Evolutionary conservation across 2,888 invertebrate genomes (phyloP), one percentile per base, ranked within the genome.

Genomic region (Dryococelus australis): DNA sequence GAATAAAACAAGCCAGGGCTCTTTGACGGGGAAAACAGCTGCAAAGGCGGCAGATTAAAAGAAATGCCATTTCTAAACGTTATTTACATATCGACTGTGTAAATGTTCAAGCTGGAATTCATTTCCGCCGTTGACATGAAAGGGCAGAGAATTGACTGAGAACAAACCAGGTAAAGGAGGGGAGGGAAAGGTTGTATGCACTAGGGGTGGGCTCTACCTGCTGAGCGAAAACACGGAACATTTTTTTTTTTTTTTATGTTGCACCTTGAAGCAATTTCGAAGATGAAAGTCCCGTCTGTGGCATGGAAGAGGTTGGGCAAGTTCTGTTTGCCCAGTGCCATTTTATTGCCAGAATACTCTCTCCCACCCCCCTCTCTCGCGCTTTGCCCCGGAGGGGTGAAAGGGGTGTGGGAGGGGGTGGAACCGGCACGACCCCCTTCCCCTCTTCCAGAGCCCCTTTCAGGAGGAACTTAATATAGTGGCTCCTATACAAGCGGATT

Each of bases 321-420:
- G 80, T 53, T 86, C 84, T 88, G 88, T 88, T 88, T 88, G 88
- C 87, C 87, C 79, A 88, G 88, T 88, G 86, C 86, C 86, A 88
- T 88, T 88, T 88, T 88, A 88, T 88, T 88, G 88, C 87, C 86
- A 81, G 65, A 65, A 10, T 85, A 13, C 51, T 8, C 83, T 27
- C 65, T n/a, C 65, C 3, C 24, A 16, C n/a, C 8, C 65, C 65
- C 16, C 24, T 65, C 80, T 43, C 12, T 53, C 35, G 87, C 65
- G 81, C 24, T 65, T 47, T 43, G 20, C 81, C 81, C 88, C 65
- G 81, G 88, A 87, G 88, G 87, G 85, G 53, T n/a, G 51, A 28
- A 28, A 27, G 80, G 65, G 65, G 65, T 65, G n/a, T 26, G 53
- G 51, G 51, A 28, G 79, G 86, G 51, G 24, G 65, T 65, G 8